Conservation (phyloP, 2,113 vertebrate genomes). For the Myanophis thanlyinensis region DNA sequence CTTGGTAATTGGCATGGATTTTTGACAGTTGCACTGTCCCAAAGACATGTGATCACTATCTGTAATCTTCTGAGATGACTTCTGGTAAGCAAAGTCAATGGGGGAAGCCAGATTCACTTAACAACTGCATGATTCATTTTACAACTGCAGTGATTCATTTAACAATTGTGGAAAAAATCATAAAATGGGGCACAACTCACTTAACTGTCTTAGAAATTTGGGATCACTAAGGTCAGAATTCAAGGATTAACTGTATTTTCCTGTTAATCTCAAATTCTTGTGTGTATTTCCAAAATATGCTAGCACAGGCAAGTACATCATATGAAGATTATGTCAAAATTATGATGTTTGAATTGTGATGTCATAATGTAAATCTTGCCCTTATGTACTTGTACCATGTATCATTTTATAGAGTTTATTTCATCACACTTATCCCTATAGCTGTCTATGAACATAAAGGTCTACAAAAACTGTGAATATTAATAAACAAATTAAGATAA, state of each 20-base stretch:
- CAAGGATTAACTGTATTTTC: not conserved
- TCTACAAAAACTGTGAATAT: not conserved
- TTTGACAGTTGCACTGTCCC: not conserved
- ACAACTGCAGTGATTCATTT: not conserved
- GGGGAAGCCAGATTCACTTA: not conserved
- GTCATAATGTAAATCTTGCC: not conserved
- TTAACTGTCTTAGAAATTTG: not conserved
- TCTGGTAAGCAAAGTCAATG: not conserved
- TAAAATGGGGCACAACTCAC: not conserved
- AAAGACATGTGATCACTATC: not conserved
- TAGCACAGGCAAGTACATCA: not conserved
- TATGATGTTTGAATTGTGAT: not conserved
- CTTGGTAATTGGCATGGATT: not conserved
- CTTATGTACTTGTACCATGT: not conserved
- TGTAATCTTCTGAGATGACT: not conserved
- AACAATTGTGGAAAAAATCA: not conserved
- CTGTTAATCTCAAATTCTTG: not conserved
- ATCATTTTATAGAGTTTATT: not conserved
- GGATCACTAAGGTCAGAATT: not conserved
- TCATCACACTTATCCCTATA: not conserved
- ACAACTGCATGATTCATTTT: not conserved
- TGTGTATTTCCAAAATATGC: not conserved
- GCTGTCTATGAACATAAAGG: not conserved
- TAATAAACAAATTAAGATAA: not conserved
- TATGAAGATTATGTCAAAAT: not conserved